Evolutionary conservation across 2,888 invertebrate genomes (phyloP).

Genomic region (Hypselothyrea guttata): DNA sequence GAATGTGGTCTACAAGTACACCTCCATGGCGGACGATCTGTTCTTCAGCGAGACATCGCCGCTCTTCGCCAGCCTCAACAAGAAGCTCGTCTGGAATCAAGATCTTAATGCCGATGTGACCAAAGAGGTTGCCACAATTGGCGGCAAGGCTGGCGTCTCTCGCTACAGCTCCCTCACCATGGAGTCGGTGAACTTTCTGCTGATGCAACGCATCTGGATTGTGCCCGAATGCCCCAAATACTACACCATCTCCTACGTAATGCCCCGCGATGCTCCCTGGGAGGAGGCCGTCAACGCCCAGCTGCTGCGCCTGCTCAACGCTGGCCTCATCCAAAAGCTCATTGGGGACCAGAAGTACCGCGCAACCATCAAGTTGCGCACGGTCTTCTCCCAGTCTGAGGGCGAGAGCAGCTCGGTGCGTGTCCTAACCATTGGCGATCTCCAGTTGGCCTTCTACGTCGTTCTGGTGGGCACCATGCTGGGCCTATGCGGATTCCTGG

Average conservation of each 20-base stretch:
- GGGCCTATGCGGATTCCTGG: conserved; percentile 51
- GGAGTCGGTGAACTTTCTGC: conserved; percentile 70
- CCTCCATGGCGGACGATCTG: conserved; percentile 81
- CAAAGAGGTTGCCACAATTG: conserved; percentile 61
- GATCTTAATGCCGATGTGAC: conserved; percentile 73
- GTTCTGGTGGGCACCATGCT: conserved; percentile 74
- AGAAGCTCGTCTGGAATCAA: conserved; percentile 64
- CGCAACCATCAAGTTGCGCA: conserved; percentile 52
- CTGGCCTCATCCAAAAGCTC: conserved; percentile 81
- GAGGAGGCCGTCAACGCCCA: conserved; percentile 77
- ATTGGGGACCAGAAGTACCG: conserved; percentile 73
- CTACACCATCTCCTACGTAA: conserved; percentile 81
- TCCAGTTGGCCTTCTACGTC: conserved; percentile 81
- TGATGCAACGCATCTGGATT: conserved; percentile 70
- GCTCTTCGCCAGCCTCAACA: conserved; percentile 78
- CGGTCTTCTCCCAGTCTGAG: conserved; percentile 14
- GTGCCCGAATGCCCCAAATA: conserved; percentile 82
- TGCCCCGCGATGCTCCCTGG: conserved; percentile 80
- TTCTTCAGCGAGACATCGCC: conserved; percentile 81
- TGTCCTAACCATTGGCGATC: conserved; percentile 78
- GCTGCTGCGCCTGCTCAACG: conserved; percentile 71
- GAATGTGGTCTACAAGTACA: conserved; percentile 80
- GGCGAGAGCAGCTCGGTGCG: conserved; percentile 55
- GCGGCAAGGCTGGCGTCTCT: conserved; percentile 78
- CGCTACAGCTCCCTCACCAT: conserved; percentile 75